Percentiles rank a stretch among this genome's conserved stretches.
These are phyloP conservation scores for Eriosoma lanigerum DNA, from an alignment of 1,140 invertebrate genomes.

Conservation along the genomic window DNA sequence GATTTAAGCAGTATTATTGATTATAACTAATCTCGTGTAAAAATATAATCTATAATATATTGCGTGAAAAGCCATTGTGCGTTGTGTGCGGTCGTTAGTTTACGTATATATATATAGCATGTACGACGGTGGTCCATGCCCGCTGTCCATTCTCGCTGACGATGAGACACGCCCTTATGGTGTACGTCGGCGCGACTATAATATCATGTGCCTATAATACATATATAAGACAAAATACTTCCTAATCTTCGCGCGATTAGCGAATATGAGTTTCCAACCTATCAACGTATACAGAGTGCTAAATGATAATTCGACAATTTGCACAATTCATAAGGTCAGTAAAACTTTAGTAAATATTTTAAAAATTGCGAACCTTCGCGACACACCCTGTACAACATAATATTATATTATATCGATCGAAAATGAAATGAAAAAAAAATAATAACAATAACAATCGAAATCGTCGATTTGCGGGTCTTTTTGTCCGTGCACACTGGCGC, in stretches of 20 bases:
- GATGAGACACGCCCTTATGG: not conserved
- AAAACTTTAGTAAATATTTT: no score
- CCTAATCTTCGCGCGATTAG: slow-evolving; percentile 31
- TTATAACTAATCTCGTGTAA: not conserved
- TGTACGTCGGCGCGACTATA: slow-evolving; percentile 18
- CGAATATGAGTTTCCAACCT: not conserved
- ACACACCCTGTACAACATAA: not conserved
- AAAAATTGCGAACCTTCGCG: no score
- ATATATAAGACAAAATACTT: slow-evolving; percentile 39
- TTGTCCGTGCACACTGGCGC: slow-evolving; percentile 32
- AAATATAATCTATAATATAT: not conserved
- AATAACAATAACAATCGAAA: not conserved
- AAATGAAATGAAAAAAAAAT: slow-evolving; percentile 12
- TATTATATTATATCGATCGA: slow-evolving; percentile 18
- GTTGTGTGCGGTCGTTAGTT: slow-evolving; percentile 8
- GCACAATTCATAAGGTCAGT: no score
- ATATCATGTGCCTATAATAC: no score
- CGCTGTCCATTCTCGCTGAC: slow-evolving; percentile 4
- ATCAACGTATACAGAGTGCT: no score
- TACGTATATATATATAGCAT: not conserved
- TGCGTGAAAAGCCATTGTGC: no score
- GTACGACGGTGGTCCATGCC: not conserved
- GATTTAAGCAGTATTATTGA: slow-evolving; percentile 10
- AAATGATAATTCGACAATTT: no score
- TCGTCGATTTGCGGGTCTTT: slow-evolving; percentile 31